These are phyloP conservation scores for Falcunculus frontatus DNA, from an alignment of 2,113 vertebrate genomes.

Conservation along the genomic window DNA sequence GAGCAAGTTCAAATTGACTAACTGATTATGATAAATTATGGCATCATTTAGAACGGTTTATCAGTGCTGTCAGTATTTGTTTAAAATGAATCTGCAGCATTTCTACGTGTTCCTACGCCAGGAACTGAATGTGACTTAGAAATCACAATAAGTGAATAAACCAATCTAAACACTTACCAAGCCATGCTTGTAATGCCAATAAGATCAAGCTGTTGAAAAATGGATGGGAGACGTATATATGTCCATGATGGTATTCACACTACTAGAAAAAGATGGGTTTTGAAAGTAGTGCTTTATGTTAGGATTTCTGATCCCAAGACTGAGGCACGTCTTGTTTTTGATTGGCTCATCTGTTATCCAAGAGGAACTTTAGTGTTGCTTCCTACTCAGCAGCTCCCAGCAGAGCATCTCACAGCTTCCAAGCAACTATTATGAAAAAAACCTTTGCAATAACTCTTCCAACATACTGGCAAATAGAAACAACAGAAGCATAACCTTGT, in stretches of 20 bases:
- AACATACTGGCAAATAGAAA: neutral
- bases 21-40: neutral
- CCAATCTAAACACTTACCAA: neutral
- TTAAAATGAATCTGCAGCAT: neutral
- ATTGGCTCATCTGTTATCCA: neutral
- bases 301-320: neutral
- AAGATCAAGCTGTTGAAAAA: neutral
- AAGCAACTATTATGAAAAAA: neutral
- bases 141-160: neutral
- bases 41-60: neutral
- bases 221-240: neutral
- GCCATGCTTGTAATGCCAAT: neutral
- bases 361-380: neutral
- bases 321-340: neutral
- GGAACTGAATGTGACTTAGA: neutral
- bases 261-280: neutral
- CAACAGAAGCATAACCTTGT: neutral
- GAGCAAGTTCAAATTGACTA: neutral
- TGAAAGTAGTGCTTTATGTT: neutral
- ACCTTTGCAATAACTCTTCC: neutral
- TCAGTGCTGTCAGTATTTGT: neutral
- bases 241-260: neutral
- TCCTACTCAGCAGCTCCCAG: neutral
- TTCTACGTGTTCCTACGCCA: neutral
- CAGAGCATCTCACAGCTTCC: neutral